phyloP scores from a whole-genome alignment of 23 tunicate genomes.

The Ascidia mentula region DNA sequence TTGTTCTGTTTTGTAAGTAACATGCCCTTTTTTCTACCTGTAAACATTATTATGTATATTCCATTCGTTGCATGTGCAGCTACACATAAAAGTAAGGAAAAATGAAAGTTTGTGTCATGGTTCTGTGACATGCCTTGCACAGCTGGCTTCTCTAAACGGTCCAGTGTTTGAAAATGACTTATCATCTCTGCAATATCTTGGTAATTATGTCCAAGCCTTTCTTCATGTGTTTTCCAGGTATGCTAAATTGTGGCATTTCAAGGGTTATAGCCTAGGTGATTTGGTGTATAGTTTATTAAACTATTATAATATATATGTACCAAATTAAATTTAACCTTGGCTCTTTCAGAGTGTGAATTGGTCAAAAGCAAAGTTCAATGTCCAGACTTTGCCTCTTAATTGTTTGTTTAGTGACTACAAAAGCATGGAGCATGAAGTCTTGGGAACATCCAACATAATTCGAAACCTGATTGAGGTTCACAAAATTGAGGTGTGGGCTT shows the following conservation, averaged over 20 bases:
- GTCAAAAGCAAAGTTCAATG: no score
- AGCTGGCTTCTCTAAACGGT: constrained; percentile 74
- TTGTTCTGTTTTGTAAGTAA: not conserved
- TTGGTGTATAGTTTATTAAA: no score
- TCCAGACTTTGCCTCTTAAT: not conserved
- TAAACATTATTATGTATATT: not conserved
- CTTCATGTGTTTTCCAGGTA: constrained; percentile 47
- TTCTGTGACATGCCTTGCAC: constrained; percentile 57
- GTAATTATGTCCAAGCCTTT: constrained; percentile 41
- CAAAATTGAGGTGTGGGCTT: constrained; percentile 54
- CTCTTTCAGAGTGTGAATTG: no score
- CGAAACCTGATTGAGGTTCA: constrained; percentile 49
- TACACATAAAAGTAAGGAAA: constrained; percentile 42
- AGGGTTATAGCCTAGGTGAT: no score
- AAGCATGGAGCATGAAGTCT: constrained; percentile 27
- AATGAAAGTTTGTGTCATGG: constrained; percentile 28
- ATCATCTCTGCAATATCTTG: constrained; percentile 22
- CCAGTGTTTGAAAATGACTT: constrained; percentile 14
- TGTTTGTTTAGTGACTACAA: no score
- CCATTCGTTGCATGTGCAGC: constrained; percentile 26
- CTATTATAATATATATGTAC: no score
- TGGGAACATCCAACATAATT: constrained; percentile 49
- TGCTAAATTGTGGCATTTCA: no score
- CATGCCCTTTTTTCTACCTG: not conserved
- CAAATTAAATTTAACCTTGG: no score